Evolutionary conservation across 2,797 vertebrate species (phyloP), one percentile per base, ranked within the genome.

Genomic region (Cossypha caffra): DNA sequence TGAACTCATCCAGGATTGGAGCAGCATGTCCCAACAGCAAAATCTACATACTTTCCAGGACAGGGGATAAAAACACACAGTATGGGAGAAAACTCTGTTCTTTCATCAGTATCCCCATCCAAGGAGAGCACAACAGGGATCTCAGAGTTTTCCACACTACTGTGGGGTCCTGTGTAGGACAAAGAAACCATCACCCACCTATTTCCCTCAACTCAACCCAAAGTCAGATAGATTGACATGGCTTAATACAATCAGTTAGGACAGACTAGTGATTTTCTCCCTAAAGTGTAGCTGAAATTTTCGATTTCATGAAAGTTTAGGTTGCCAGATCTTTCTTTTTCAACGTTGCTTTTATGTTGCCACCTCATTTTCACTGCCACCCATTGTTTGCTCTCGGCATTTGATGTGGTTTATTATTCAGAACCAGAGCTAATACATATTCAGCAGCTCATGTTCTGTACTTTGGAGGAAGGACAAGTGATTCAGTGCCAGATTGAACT

Each of bases 331-430:
- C 88, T 94, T 90, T 88, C 71, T 94, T 96, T 95, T 81, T 72
- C 62, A 55, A 54, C 4, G 16, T 57, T 62, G 68, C 90, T 94
- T 97, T 96, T 62, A 96, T 94, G 92, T 94, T 23, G 33, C 81
- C 91, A 71, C 94, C 87, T 96, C 89, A 72, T 93, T 96, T 96
- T 97, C 57, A 17, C 93, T 86, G 93, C 79, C 77, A 80, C 90
- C 57, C 93, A 55, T 54, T 84, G 91, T 91, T 97, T 97, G 94
- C 90, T 95, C 95, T 97, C 13, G 4, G 37, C 62, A 80, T 93
- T 91, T 95, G 93, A 43, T 88, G 87, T 91, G 90, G 93, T 91
- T 77, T 94, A 62, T 97, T 97, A 95, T 95, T 97, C 94, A 86
- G 95, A 96, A 96, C 91, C 92, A 43, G 64, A 97, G 88, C 95